Evolutionary conservation across 2,797 vertebrate species (phyloP), one percentile per base, ranked within the genome.

Genomic region (Paguma larvata): DNA sequence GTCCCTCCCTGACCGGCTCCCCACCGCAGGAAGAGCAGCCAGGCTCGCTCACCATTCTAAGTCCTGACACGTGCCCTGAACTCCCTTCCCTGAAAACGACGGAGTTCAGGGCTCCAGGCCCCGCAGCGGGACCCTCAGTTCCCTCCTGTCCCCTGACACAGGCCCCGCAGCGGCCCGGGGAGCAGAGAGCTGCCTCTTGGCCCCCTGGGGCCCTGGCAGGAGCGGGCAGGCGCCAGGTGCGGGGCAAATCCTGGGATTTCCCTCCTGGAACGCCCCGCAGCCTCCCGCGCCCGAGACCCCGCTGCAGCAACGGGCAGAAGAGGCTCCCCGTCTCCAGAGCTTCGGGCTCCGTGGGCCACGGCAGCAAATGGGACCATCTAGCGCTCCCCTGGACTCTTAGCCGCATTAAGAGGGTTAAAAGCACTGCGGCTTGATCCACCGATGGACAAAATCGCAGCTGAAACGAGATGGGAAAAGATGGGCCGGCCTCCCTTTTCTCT

Each of bases 1-100:
- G 38, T 21, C n/a, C 30, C 46, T 32, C 18, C 44, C 30, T 38
- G 65, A 18, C 2, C 13, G 6, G 27, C 25, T 73, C 25, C 56
- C 38, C n/a, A 12, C 25, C 56, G 6, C 4, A 51, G 56, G 30
- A 34, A 44, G 32, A 25, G 6, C 0, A 2, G 3, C 0, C 1
- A 4, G 13, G 16, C 19, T 56, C 32, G 0, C 16, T 27, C 12
- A 14, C 18, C 12, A 3, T 6, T 9, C 12, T 5, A 48, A 8
- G 48, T 44, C 63, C 70, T 53, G 19, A 51, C 48, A 23, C 2
- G 16, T 21, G 38, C 21, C 30, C 41, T 30, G 34, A 38, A 56
- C 56, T 25, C 2, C 21, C 46, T 65, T 51, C 34, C 12, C 6
- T 5, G 10, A 51, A 67, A 41, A 70, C 10, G 21, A 7, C 1